Base-by-base conservation (phyloP, 2,113 vertebrate species). In the Passer domesticus region DNA sequence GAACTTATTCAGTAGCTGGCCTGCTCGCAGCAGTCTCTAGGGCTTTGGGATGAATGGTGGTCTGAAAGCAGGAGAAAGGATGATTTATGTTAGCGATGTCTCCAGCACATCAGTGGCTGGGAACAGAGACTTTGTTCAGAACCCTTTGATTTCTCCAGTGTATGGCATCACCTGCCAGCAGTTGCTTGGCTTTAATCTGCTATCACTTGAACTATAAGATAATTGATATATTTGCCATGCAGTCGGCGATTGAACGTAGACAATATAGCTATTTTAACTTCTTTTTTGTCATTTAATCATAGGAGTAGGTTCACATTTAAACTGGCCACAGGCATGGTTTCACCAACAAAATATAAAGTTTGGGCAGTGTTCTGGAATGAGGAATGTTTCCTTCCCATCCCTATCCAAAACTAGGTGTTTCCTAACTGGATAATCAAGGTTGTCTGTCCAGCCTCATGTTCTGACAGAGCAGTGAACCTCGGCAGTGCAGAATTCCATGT, bases 221-320 rank as follows among this genome's bases (percentile, higher is more conserved):
- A n/a, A 27, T 78, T 15, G 33, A 68, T 52, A 20, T 3, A 4
- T 63, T 87, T 92, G 10, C 62, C 41, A 90, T 46, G 28, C 33
- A n/a, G 59, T 9, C 1, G 0, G 68, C 52, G 72, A 4, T 6
- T 19, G 20, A 78, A 70, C 0, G 0, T 37, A 56, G 44, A 24
- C 13, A 50, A 60, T 60, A 37, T 6, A 28, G 9, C 3, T 31
- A 13, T 35, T 75, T 75, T 33, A 44, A 60, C 46, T 56, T 52
- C 3, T 44, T 69, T 59, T 43, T 41, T 90, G 25, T 47, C 37
- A 46, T 92, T 96, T 87, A 89, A 64, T 86, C 14, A 0, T 46
- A 68, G n/a, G 14, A 60, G 30, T 11, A 11, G 20, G 56, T 33
- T 74, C 49, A 35, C 13, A 6, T 78, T 86, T 90, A 52, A 80